Evolutionary conservation across 2,797 vertebrate species (phyloP).

Genomic region (Poecilia wingei): DNA sequence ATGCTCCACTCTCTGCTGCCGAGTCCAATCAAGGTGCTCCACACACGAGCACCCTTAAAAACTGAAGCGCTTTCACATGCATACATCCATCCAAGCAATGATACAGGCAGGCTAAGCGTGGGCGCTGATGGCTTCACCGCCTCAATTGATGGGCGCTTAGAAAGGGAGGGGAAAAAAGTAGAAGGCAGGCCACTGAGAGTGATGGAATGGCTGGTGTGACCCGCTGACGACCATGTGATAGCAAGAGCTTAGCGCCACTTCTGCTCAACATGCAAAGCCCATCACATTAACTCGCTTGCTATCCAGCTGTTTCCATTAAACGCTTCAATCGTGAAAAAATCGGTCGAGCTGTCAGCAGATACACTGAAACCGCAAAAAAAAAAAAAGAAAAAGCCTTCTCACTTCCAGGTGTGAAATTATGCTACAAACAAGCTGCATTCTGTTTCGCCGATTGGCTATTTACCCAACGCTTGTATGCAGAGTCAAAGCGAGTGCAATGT

Average conservation of each 20-base stretch:
- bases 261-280: conserved; percentile 65
- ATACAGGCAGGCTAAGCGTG: conserved; percentile 60
- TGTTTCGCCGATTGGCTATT: conserved; percentile 38
- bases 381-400: conserved; percentile 35
- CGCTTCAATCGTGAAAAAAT: conserved; percentile 36
- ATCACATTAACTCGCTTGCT: conserved; percentile 59
- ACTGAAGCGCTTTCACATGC: conserved; percentile 36
- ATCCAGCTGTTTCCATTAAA: conserved; percentile 69
- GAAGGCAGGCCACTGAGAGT: conserved; percentile 40
- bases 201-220: conserved; percentile 46
- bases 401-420: conserved; percentile 49
- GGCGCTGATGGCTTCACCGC: conserved; percentile 73
- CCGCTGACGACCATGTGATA: conserved; percentile 60
- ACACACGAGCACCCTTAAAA: conserved; percentile 64
- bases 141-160: conserved; percentile 74
- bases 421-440: conserved; percentile 13
- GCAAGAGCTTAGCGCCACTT: conserved; percentile 56
- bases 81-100: conserved; percentile 48
- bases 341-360: conserved; percentile 44
- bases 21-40: conserved; percentile 74
- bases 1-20: conserved; percentile 56
- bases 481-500: conserved; percentile 28
- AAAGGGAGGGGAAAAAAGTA: conserved; percentile 55
- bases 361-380: conserved; percentile 18
- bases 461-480: conserved; percentile 28